These are phyloP conservation scores for Corynorhinus townsendii DNA, from an alignment of 2,113 vertebrate species.

Conservation along the genomic window DNA sequence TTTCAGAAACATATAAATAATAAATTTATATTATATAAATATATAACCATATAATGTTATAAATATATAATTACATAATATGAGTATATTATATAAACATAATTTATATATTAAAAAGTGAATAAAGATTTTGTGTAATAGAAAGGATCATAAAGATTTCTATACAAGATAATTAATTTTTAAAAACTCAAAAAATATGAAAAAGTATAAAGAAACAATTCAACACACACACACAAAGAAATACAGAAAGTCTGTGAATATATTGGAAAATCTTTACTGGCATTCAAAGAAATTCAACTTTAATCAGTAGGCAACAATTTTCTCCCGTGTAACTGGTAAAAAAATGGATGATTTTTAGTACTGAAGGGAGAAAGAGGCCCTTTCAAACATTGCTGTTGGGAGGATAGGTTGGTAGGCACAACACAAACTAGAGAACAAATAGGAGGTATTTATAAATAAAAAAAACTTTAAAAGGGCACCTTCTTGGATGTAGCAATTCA, in stretches of 20 bases:
- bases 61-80: background rate
- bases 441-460: background rate
- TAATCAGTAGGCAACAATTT: background rate
- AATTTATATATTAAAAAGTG: background rate
- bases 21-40: background rate
- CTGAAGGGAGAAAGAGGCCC: background rate
- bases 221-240: background rate
- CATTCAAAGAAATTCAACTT: background rate
- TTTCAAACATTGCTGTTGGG: background rate
- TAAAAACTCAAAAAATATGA: constrained; percentile 5
- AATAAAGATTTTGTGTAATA: background rate
- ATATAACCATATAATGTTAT: background rate
- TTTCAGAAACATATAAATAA: background rate
- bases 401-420: background rate
- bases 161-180: background rate
- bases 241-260: background rate
- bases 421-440: background rate
- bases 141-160: background rate
- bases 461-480: background rate
- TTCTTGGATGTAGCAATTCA: constrained; percentile 10
- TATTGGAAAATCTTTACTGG: background rate
- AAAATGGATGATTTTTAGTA: background rate
- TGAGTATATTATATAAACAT: background rate
- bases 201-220: background rate
- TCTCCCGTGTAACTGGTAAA: background rate